Base-by-base conservation (phyloP, 2,888 invertebrate species). In the Gonocerus acuteangulatus region DNA sequence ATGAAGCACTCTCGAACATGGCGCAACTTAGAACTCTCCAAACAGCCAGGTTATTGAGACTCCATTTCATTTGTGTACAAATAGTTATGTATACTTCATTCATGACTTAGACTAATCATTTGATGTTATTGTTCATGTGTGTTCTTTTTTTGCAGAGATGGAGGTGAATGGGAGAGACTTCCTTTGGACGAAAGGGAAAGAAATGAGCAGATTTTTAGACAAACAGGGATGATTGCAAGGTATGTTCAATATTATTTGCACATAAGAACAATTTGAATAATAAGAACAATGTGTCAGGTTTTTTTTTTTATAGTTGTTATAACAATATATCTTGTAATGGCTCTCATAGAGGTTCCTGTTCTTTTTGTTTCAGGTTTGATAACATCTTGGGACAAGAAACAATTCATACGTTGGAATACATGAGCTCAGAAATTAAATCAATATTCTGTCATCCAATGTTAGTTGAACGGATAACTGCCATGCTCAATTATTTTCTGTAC, bases 401-500 rank as follows among this genome's bases (percentile, higher is more conserved):
- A 0, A 89, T 94, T 63, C 83, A 84, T 61, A 85, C 89, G 6
- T 78, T 96, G 6, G 87, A 87, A 69, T 79, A 86, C 61, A 77
- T 92, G 57, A 87, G 90, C 0, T 82, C 84, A 0, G 80, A 83
- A 77, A 89, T 84, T 72, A 85, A 79, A 73, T 86, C 77, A 47
- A 88, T 95, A 47, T 95, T 95, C 76, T 92, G 90, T 67, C 93
- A 95, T 73, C 82, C 85, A 42, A 89, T 91, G 6, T 86, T 96
- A 78, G 93, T 94, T 1, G 94, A 95, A 72, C 80, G 95, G 23
- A 86, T 96, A 62, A 92, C 94, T 0, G 85, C 90, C 9, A 96
- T 96, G 95, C 80, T 96, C 61, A 96, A 96, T 77, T 95, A 95
- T 75, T 92, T 96, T 73, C 76, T 96, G 27, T 75, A 87, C 48